Evolutionary conservation across 1,140 invertebrate species (phyloP), one percentile per base, ranked within the genome.

Genomic region (Heliconius eleuchia): DNA sequence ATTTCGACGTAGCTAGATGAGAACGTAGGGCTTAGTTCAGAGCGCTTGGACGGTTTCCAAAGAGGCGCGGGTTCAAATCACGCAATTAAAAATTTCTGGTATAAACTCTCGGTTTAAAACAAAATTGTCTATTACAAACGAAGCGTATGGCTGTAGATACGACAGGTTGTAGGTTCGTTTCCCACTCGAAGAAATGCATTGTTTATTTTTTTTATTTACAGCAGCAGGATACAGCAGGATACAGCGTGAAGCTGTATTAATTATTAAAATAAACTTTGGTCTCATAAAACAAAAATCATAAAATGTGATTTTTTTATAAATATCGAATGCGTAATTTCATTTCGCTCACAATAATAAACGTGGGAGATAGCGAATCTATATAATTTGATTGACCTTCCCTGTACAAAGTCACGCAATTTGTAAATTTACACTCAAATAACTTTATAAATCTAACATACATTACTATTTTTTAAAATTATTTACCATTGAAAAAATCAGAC

Each of bases 261-360:
- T 57, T n/a, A 23, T 3, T 52, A 52, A 57, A 57, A 66, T 4
- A 30, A 66, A 13, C 13, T 66, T 30, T 66, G 9, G 23, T 66
- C 27, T 27, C 55, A 60, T 0, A 30, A 66, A 30, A 27, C 30
- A 66, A 66, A 66, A 30, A 66, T 4, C 23, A 27, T 23, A 60
- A 27, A 66, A 66, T 66, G 27, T 66, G 60, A 66, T 13, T 27
- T 66, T 57, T 66, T 66, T 66, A 66, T 66, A 66, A 66, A 66
- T 66, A 66, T 3, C 27, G 13, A 4, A 11, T 66, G 23, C 27
- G 60, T 30, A 30, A 66, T 66, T 6, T 23, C n/a, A n/a, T 23
- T 66, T 66, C 60, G 27, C 30, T 66, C 13, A 27, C 55, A 30
- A 66, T 30, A 66, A 66, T 66, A 66, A 66, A 66, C 27, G 60